Evolutionary conservation across 2,888 invertebrate species (phyloP).

Genomic region (Hofmannophila pseudospretella): DNA sequence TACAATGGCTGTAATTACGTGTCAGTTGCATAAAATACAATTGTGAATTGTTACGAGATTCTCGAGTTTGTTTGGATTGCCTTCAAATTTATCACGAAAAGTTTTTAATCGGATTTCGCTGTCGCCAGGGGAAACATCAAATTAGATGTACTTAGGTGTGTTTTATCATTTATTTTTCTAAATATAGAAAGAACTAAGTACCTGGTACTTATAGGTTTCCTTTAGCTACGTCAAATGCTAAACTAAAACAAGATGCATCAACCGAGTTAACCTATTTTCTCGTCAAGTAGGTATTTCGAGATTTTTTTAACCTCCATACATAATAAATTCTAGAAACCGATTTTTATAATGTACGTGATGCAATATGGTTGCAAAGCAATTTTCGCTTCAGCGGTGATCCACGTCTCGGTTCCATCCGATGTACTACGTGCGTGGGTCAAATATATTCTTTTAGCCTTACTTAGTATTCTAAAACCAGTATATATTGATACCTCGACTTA

Average conservation of each 20-base stretch:
- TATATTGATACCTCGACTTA: not conserved
- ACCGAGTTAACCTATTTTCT: too few species aligned
- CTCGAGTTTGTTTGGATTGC: not conserved
- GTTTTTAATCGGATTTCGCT: constrained; percentile 2
- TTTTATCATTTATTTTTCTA: too few species aligned
- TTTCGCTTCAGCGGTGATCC: not conserved
- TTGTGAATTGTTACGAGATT: constrained; percentile 2
- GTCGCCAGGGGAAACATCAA: not conserved
- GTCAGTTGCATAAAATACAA: too few species aligned
- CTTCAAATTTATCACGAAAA: constrained; percentile 1
- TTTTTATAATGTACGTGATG: constrained; percentile 1
- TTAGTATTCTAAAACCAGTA: not conserved
- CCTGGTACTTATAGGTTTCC: too few species aligned
- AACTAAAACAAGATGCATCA: too few species aligned
- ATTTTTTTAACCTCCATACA: too few species aligned
- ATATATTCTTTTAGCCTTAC: not conserved
- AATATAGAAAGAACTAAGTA: too few species aligned
- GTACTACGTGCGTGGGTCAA: not conserved
- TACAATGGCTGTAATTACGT: too few species aligned
- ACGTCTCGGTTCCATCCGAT: not conserved
- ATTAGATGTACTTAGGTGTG: too few species aligned
- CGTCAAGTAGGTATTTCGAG: too few species aligned
- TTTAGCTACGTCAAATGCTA: too few species aligned
- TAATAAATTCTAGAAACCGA: not conserved
- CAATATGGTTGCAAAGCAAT: constrained; percentile 5